phyloP scores from a whole-genome alignment of 2,888 invertebrate genomes.

The Seladonia tumulorum region DNA sequence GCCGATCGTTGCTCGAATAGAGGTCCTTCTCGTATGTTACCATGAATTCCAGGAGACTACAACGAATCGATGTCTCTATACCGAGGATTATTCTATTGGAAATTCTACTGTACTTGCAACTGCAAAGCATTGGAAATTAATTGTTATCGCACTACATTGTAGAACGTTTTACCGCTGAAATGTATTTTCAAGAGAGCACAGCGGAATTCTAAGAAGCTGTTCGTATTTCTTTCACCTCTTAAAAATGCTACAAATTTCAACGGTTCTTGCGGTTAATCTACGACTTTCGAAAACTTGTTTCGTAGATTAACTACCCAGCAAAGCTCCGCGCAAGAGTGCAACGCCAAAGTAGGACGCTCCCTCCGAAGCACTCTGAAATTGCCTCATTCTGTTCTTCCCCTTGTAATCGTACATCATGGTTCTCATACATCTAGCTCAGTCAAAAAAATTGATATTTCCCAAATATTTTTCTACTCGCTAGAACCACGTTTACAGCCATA shows the following conservation, averaged over 20 bases:
- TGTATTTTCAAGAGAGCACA: background rate
- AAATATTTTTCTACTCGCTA: background rate
- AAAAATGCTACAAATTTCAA: slow-evolving; percentile 18
- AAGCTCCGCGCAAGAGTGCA: slow-evolving; percentile 34
- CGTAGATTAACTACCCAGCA: slow-evolving; percentile 25
- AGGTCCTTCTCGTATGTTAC: slow-evolving; percentile 50
- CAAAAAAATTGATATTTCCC: background rate
- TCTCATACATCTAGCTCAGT: background rate
- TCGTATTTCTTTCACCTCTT: background rate
- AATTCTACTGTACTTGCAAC: background rate
- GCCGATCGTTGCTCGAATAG: slow-evolving; percentile 21
- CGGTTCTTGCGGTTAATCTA: slow-evolving; percentile 41
- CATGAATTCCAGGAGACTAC: background rate
- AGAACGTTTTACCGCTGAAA: background rate
- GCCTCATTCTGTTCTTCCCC: slow-evolving; percentile 30
- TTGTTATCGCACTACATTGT: background rate
- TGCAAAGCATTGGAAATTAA: background rate
- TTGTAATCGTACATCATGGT: slow-evolving; percentile 24
- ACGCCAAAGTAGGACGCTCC: slow-evolving; percentile 33
- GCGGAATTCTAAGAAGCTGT: background rate
- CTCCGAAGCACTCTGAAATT: slow-evolving; percentile 15
- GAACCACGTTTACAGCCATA: background rate
- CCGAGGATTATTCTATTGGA: background rate
- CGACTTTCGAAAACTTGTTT: slow-evolving; percentile 48
- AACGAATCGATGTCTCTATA: background rate